Evolutionary conservation across 2,113 vertebrate genomes (phyloP).

Genomic region (Cephalopholis sonnerati): DNA sequence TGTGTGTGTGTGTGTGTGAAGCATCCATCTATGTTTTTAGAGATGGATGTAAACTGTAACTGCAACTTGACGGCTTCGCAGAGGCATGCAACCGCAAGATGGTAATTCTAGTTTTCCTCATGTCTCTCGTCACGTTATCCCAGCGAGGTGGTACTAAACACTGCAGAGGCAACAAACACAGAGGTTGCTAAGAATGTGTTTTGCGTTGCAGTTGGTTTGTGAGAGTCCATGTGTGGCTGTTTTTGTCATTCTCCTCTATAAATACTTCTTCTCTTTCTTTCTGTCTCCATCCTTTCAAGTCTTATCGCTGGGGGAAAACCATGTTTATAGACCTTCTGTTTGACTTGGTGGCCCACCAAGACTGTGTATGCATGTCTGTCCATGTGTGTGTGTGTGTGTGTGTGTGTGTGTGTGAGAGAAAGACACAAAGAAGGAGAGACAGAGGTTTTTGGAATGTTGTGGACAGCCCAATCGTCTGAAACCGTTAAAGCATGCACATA

Average conservation of each 20-base stretch:
- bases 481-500: constrained; percentile 50
- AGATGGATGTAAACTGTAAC: no score
- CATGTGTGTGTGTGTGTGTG: constrained; percentile 33
- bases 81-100: no score
- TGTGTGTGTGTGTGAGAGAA: constrained; percentile 4
- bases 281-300: constrained; percentile 62
- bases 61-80: no score
- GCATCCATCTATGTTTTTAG: no score
- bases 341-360: constrained; percentile 58
- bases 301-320: constrained; percentile 60
- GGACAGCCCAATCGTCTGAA: constrained; percentile 39
- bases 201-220: constrained; percentile 14
- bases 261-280: constrained; percentile 47
- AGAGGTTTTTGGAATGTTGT: constrained; percentile 57
- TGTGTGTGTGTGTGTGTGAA: no score
- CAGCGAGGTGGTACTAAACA: neutral
- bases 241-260: constrained; percentile 58
- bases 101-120: neutral
- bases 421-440: neutral
- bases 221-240: constrained; percentile 52
- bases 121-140: neutral
- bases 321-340: constrained; percentile 72
- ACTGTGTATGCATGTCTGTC: constrained; percentile 33
- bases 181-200: constrained; percentile 27
- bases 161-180: neutral